A percentile compares a stretch with the other conserved stretches of the same genome.
Conservation (phyloP, 2,888 invertebrate genomes). For the Allolobophora icterica region DNA sequence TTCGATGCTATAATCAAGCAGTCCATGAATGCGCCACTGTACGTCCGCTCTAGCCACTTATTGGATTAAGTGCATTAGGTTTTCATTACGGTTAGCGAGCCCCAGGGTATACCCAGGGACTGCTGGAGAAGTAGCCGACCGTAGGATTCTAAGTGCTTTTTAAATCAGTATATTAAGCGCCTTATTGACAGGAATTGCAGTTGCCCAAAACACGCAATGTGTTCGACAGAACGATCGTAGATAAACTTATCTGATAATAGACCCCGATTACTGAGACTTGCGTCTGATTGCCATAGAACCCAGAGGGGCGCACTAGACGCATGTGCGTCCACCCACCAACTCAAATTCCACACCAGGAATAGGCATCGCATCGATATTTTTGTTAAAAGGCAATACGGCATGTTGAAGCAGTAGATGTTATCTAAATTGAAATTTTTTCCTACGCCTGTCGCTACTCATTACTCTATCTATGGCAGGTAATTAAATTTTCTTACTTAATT, state of each 20-base stretch:
- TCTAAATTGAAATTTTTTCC: too few species aligned
- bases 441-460: too few species aligned
- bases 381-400: too few species aligned
- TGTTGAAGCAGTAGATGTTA: too few species aligned
- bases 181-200: not conserved
- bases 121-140: not conserved
- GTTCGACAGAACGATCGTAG: not conserved
- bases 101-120: not conserved
- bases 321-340: too few species aligned
- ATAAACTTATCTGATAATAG: not conserved
- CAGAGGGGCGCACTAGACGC: too few species aligned
- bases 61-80: too few species aligned
- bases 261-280: not conserved
- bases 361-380: too few species aligned
- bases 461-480: too few species aligned
- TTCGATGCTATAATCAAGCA: not conserved
- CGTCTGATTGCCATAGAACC: not conserved
- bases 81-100: not conserved
- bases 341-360: too few species aligned
- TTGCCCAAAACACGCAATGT: not conserved
- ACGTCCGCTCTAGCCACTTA: not conserved
- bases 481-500: too few species aligned
- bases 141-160: not conserved
- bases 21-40: not conserved
- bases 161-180: not conserved